phyloP scores from a whole-genome alignment of 2,888 invertebrate species.

The Adineta ricciae region DNA sequence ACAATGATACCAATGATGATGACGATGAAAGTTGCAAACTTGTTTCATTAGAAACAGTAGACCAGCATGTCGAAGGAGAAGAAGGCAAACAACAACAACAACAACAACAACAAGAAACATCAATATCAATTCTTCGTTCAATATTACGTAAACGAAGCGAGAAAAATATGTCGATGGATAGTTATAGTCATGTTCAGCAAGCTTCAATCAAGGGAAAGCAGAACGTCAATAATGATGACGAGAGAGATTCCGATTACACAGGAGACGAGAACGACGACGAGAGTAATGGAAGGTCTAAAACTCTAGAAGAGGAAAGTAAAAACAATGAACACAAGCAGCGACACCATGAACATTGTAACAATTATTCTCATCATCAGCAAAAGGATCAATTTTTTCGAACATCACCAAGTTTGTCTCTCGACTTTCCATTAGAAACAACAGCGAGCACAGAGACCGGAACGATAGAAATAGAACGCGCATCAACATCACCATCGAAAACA shows the following conservation, averaged over 20 bases:
- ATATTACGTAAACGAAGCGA: not conserved
- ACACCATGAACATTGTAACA: not conserved
- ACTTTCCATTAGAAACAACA: not conserved
- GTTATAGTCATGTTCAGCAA: not conserved
- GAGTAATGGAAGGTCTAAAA: not conserved
- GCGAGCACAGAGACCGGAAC: not conserved
- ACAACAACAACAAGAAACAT: not conserved
- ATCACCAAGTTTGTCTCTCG: not conserved
- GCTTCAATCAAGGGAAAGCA: not conserved
- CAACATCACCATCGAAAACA: not conserved
- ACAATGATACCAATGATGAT: not conserved
- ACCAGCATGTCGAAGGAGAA: not conserved
- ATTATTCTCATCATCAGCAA: not conserved
- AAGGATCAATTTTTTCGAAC: not conserved
- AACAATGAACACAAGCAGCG: not conserved
- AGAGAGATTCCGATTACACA: conserved; percentile 1
- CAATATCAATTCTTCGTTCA: not conserved
- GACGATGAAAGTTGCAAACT: not conserved
- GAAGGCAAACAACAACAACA: not conserved
- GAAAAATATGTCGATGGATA: not conserved
- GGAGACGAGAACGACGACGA: not conserved
- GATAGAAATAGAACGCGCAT: not conserved
- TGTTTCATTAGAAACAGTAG: not conserved
- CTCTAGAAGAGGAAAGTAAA: not conserved
- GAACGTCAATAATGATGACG: not conserved